phyloP scores from a whole-genome alignment of 2,888 invertebrate genomes.

The Macropis europaea region DNA sequence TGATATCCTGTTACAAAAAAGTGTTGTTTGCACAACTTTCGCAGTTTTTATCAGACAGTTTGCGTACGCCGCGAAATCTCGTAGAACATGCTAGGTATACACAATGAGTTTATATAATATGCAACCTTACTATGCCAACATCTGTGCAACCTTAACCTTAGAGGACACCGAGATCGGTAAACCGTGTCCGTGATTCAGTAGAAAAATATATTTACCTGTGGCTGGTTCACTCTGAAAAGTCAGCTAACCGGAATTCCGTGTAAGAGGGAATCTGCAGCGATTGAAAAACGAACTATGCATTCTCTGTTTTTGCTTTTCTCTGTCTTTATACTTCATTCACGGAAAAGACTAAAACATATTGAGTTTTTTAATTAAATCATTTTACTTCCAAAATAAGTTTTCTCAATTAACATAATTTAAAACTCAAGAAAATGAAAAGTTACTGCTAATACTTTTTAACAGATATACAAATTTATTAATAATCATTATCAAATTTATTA shows the following conservation, averaged over 20 bases:
- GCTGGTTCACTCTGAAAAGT: conserved; percentile 12
- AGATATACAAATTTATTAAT: too few relatives aligned
- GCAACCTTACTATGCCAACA: conserved; percentile 24
- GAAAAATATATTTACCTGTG: conserved; percentile 9
- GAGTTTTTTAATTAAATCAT: too few relatives aligned
- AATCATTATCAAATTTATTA: too few relatives aligned
- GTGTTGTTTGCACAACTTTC: neutral
- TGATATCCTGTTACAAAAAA: neutral
- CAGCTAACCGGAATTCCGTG: conserved; percentile 14
- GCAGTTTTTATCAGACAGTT: neutral
- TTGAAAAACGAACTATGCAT: neutral
- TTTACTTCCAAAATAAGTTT: too few relatives aligned
- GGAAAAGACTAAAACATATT: too few relatives aligned
- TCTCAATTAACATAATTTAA: too few relatives aligned
- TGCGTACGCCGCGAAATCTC: neutral
- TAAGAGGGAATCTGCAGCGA: neutral
- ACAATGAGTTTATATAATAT: conserved; percentile 51
- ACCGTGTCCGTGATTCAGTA: conserved; percentile 1
- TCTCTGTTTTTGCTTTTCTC: too few relatives aligned
- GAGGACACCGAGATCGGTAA: conserved; percentile 22
- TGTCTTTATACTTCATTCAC: too few relatives aligned
- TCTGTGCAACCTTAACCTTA: conserved; percentile 61
- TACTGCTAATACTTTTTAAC: too few relatives aligned
- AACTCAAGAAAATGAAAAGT: too few relatives aligned
- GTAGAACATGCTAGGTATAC: neutral